These are phyloP conservation scores for Peromyscus leucopus DNA, from an alignment of 2,113 vertebrate genomes.

Conservation along the genomic window DNA sequence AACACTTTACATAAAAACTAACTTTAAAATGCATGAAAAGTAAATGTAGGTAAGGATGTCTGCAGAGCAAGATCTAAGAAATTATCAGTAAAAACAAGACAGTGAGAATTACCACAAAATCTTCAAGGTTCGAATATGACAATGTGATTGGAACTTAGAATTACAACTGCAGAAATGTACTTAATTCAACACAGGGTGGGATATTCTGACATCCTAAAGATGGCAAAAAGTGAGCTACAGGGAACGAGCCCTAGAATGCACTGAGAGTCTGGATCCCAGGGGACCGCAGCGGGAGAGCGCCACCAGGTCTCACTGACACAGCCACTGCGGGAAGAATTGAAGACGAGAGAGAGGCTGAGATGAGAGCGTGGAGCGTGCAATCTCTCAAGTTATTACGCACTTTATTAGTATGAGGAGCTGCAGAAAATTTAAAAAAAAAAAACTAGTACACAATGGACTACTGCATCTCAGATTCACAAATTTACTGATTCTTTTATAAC, in stretches of 20 bases:
- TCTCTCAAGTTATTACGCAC: background rate
- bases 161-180: background rate
- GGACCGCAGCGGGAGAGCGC: background rate
- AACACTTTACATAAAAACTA: background rate
- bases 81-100: background rate
- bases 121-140: background rate
- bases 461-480: background rate
- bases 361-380: background rate
- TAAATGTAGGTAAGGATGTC: background rate
- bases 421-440: background rate
- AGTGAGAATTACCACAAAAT: background rate
- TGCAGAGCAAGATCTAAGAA: background rate
- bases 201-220: background rate
- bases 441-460: background rate
- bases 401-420: background rate
- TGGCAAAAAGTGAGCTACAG: background rate
- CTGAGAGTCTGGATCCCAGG: background rate
- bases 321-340: background rate
- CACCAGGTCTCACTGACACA: background rate
- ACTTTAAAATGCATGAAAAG: background rate
- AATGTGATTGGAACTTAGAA: background rate
- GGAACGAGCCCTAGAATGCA: background rate
- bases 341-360: background rate
- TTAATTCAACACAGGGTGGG: background rate
- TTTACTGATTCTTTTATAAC: background rate